Conservation (phyloP, 2,113 vertebrate species). For the Caranx melampygus region DNA sequence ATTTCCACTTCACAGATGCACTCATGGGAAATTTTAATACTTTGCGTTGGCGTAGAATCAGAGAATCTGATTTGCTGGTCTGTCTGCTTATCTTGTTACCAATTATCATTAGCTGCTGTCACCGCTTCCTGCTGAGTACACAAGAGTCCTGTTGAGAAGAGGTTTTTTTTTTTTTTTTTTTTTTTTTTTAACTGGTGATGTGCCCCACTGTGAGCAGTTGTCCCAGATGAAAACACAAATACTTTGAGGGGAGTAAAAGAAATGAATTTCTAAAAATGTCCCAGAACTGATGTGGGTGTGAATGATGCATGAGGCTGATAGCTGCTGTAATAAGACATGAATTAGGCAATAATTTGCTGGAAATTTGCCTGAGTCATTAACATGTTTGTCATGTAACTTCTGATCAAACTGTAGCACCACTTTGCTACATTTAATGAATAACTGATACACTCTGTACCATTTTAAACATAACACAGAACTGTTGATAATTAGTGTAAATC, state of each 20-base stretch:
- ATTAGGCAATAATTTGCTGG: neutral
- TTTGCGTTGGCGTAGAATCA: slow-evolving; percentile 14
- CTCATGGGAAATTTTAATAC: slow-evolving; percentile 33
- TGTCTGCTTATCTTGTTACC: slow-evolving; percentile 34
- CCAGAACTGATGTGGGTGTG: neutral
- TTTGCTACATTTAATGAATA: too few relatives aligned
- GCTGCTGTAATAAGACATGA: neutral
- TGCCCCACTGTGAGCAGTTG: neutral
- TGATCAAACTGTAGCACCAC: too few relatives aligned
- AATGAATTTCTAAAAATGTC: neutral
- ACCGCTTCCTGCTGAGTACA: neutral
- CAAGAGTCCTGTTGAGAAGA: neutral
- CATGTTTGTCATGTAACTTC: neutral
- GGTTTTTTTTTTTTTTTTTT: neutral
- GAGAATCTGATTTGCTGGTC: slow-evolving; percentile 30
- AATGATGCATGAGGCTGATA: neutral
- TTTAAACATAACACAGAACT: neutral
- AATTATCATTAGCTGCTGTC: slow-evolving; percentile 22
- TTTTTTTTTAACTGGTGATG: neutral
- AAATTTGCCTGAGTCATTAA: neutral
- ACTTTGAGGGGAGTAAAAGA: neutral
- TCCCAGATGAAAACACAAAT: neutral
- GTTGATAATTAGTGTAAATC: neutral
- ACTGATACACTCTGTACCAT: neutral
- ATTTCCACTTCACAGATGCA: slow-evolving; percentile 28